Conservation (phyloP, 1,140 invertebrate genomes). For the Gonioctena quinquepunctata region DNA sequence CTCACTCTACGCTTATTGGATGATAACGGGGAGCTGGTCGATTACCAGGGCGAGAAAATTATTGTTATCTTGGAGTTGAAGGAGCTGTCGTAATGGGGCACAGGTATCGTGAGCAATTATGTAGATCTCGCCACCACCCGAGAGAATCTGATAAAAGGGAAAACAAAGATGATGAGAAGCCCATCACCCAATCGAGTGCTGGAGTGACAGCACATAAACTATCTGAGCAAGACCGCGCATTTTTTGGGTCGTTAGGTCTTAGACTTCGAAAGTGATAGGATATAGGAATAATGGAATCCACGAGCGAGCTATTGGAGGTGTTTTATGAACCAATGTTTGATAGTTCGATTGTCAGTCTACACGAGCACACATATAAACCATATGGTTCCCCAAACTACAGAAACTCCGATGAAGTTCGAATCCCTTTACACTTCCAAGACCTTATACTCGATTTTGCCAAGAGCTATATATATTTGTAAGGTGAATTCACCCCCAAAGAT, state of each 20-base stretch:
- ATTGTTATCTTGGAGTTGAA: slow-evolving; percentile 18
- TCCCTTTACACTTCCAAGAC: slow-evolving; percentile 27
- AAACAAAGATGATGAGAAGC: too few species aligned
- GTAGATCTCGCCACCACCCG: too few species aligned
- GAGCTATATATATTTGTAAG: slow-evolving; percentile 38
- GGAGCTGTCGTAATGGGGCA: not conserved
- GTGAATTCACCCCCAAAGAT: slow-evolving; percentile 19
- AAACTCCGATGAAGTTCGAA: slow-evolving; percentile 38
- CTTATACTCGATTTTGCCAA: slow-evolving; percentile 33
- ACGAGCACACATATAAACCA: slow-evolving; percentile 31
- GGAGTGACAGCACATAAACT: too few species aligned
- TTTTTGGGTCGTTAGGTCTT: too few species aligned
- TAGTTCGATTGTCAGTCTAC: slow-evolving; percentile 2
- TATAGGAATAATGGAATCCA: not conserved
- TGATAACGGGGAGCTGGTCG: slow-evolving; percentile 5
- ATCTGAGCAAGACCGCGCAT: too few species aligned
- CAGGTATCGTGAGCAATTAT: not conserved
- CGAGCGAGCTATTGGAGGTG: not conserved
- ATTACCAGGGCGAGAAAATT: slow-evolving; percentile 15
- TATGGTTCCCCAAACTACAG: slow-evolving; percentile 21
- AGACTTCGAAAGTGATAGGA: too few species aligned
- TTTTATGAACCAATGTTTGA: not conserved
- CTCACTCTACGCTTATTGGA: slow-evolving; percentile 14
- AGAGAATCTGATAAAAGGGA: too few species aligned
- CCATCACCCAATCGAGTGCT: too few species aligned